Evolutionary conservation across 2,888 invertebrate genomes (phyloP).

Genomic region (Trimorus sp.): DNA sequence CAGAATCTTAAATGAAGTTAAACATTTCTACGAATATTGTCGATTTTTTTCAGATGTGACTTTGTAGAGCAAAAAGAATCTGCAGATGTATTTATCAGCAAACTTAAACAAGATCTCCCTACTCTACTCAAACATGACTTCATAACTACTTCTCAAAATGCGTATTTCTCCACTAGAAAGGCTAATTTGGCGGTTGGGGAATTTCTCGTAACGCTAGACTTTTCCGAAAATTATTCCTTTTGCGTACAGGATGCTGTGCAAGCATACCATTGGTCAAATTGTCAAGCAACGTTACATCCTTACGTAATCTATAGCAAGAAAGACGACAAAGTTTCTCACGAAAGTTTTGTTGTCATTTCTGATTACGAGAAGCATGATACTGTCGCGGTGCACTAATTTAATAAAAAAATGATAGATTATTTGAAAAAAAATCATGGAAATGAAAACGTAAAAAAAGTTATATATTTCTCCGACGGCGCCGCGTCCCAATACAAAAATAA

Average conservation of each 20-base stretch:
- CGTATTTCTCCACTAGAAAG: constrained; percentile 14
- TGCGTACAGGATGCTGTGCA: constrained; percentile 30
- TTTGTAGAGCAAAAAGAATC: constrained; percentile 14
- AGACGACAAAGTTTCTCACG: neutral
- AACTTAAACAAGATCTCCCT: constrained; percentile 2
- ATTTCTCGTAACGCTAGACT: constrained; percentile 25
- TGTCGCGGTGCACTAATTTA: neutral
- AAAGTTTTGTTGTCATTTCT: too few species aligned
- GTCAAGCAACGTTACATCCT: constrained; percentile 20
- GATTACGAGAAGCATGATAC: constrained; percentile 36
- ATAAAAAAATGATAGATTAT: neutral
- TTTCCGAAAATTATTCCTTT: constrained; percentile 33
- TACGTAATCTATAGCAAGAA: constrained; percentile 18
- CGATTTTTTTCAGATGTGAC: constrained; percentile 14
- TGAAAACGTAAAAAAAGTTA: too few species aligned
- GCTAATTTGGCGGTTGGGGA: constrained; percentile 11
- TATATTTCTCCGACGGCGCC: too few species aligned
- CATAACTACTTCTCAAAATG: constrained; percentile 17
- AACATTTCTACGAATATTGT: too few species aligned
- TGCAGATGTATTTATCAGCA: constrained; percentile 1
- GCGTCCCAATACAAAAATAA: too few species aligned
- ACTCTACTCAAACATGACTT: constrained; percentile 21
- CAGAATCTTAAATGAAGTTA: too few species aligned
- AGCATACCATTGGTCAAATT: constrained; percentile 25
- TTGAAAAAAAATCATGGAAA: too few species aligned